Evolutionary conservation across 2,797 vertebrate species (phyloP), one percentile per base, ranked within the genome.

Genomic region (Toxotes lorentzi): DNA sequence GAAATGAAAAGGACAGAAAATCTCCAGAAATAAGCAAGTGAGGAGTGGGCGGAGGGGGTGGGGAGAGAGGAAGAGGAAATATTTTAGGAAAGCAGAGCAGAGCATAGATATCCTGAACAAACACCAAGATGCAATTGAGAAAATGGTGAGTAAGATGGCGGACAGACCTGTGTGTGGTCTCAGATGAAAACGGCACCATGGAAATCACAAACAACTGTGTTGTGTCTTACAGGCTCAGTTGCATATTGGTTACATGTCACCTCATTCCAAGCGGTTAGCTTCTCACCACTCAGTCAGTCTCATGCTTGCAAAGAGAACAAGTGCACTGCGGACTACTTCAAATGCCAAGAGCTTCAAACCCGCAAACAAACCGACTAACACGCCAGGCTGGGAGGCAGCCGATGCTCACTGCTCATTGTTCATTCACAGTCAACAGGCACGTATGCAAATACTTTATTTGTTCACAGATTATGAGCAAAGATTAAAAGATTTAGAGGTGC

Each of bases 31-130:
- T 73, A 82, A 91, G 88, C 86, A 61, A 78, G 87, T 79, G 82
- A 78, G 51, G 94, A 72, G 92, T 95, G 58, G 45, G 74, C 92
- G 95, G 82, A 78, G 51, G 94, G 74, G 92, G 95, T 56, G 45
- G 74, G 92, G 95, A 96, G 87, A 93, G 94, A 96, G 91, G 87
- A 82, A 90, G 89, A 92, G 89, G 84, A 92, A 64, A 96, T 95
- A 96, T 96, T 96, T 97, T 96, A 97, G 95, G 93, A 94, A 91
- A 97, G 97, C 93, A 97, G 93, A 97, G 96, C 95, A 97, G 96
- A 96, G 96, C 95, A 96, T 93, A 96, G 94, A 96, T 93, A 96
- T 94, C 91, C 93, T 94, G 88, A 91, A 94, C 84, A 91, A 88
- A 84, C 94, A 95, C 93, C 94, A 91, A 95, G 95, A 96, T 96